Evolutionary conservation across 1,140 invertebrate species (phyloP), one percentile per base, ranked within the genome.

Genomic region (Drosophila kepulauana): DNA sequence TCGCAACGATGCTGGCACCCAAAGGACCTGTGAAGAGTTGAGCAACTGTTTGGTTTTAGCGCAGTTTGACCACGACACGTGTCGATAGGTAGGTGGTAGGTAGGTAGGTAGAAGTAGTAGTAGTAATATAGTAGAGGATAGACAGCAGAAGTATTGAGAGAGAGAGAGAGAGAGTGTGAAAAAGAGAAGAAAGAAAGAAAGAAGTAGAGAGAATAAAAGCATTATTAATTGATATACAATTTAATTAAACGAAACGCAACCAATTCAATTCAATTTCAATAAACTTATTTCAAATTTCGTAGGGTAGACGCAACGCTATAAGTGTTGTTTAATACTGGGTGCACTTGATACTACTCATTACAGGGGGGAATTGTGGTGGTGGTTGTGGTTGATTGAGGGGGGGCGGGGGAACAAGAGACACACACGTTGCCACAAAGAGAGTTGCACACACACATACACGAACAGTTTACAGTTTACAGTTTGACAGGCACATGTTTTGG

Each of bases 1-100:
- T 92, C 58, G 92, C 92, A 56, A 92, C 89, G 72, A 92, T 92
- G 75, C 92, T 92, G 67, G 92, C 92, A 62, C 92, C 92, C 79
- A 92, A 75, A 1, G 92, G 92, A 92, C 91, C 92, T 92, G 82
- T 66, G 82, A 88, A 91, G 74, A 90, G 81, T 91, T 91, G 87
- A 89, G 85, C 85, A 89, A 89, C 85, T 89, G 58, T 85, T 81
- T 85, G 70, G 73, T 74, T 88, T 79, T 69, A 81, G 78, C 66
- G 78, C 77, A 75, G 61, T 61, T 49, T 33, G 35, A 28, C 16
- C 28, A 25, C 10, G 16, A 28, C 33, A 69, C 16, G 8, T 25
- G 20, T 25, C 20, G 20, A 25, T 38, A 33, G 33, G 35, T 38
- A 10, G 35, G 35, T 38, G 30, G 30, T 33, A 33, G 33, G 33